Percentiles rank a stretch among this genome's conserved stretches.
These are phyloP conservation scores for Lamellibrachia satsuma DNA, from an alignment of 2,888 invertebrate species.

Conservation along the genomic window DNA sequence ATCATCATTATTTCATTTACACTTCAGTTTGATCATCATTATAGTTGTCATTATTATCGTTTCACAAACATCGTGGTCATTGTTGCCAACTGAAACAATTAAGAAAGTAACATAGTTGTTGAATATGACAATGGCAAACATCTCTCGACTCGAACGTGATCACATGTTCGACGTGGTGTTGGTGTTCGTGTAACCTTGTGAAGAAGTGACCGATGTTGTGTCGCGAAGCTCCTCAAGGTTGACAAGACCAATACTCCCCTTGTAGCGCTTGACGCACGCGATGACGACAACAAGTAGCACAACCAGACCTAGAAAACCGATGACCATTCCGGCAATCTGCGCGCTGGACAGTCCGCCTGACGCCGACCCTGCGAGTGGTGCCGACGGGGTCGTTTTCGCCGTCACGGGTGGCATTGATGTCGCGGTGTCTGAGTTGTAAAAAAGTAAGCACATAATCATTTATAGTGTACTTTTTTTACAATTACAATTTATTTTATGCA, in stretches of 20 bases:
- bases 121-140: background rate
- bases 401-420: background rate
- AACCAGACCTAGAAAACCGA: constrained; percentile 22
- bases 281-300: constrained; percentile 17
- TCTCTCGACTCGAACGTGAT: background rate
- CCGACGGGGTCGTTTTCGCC: background rate
- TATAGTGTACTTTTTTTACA: background rate
- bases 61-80: background rate
- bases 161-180: background rate
- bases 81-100: background rate
- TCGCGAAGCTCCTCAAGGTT: background rate
- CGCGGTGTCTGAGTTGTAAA: background rate
- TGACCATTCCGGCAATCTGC: constrained; percentile 28
- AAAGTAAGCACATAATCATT: background rate
- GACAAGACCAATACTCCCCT: background rate
- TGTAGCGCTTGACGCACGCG: constrained; percentile 8
- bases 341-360: constrained; percentile 22
- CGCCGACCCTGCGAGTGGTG: background rate
- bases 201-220: background rate
- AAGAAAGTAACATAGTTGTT: background rate
- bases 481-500: background rate
- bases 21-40: no score
- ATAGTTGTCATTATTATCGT: background rate
- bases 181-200: background rate
- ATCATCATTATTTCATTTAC: no score